Conservation (phyloP, 2,797 vertebrate species). For the Anabas testudineus region DNA sequence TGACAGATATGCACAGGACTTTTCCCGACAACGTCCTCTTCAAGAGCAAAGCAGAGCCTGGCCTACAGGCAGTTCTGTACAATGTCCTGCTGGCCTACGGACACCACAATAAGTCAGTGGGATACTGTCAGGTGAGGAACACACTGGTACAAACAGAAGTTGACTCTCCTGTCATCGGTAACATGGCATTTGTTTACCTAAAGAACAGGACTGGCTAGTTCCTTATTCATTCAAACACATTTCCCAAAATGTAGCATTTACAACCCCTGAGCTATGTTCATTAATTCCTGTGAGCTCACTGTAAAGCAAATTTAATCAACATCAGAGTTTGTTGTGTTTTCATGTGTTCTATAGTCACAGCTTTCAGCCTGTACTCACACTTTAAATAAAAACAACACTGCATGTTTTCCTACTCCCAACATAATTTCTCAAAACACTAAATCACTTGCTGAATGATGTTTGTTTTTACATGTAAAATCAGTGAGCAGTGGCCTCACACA, state of each 20-base stretch:
- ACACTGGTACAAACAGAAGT: not conserved
- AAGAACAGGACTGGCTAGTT: slow-evolving; percentile 43
- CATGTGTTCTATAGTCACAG: not conserved
- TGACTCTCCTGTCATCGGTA: not conserved
- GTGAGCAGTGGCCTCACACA: not conserved
- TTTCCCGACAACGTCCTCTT: slow-evolving; percentile 96
- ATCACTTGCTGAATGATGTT: not conserved
- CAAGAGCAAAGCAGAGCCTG: slow-evolving; percentile 84
- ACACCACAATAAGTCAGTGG: slow-evolving; percentile 90
- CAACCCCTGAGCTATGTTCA: not conserved
- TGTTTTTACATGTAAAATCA: slow-evolving; percentile 7
- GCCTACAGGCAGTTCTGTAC: slow-evolving; percentile 88
- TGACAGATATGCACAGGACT: slow-evolving; percentile 93
- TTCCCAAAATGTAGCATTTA: not conserved
- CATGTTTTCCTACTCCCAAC: not conserved
- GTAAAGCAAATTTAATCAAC: not conserved
- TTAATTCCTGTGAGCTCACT: not conserved
- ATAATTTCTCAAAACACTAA: not conserved
- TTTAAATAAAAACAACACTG: not conserved
- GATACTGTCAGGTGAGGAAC: slow-evolving; percentile 93
- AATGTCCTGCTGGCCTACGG: slow-evolving; percentile 94
- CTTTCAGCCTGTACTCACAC: not conserved
- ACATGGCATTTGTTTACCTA: slow-evolving; percentile 33
- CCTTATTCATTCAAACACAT: not conserved
- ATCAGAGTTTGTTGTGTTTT: not conserved